Conservation (phyloP, 2,113 vertebrate genomes). For the Pygoscelis adeliae region DNA sequence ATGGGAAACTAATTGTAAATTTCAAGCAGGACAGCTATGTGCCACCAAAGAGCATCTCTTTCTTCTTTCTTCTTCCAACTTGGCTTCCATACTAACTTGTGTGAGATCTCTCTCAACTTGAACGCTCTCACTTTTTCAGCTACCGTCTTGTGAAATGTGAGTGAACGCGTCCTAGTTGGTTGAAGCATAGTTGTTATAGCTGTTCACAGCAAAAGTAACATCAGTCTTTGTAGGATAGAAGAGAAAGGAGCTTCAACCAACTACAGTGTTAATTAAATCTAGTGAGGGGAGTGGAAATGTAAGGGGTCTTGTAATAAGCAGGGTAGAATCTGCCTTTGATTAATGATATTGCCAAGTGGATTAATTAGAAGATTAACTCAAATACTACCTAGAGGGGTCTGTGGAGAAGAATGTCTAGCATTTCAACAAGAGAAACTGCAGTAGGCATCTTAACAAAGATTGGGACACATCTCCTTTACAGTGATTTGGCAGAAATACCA, state of each 20-base stretch:
- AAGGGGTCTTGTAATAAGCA: conserved; percentile 12
- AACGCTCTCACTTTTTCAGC: not conserved
- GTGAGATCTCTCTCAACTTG: not conserved
- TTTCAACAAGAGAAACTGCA: conserved; percentile 10
- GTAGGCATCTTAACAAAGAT: not conserved
- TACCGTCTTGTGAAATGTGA: not conserved
- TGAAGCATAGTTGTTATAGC: not conserved
- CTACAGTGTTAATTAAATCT: conserved; percentile 48
- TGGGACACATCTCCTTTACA: not conserved
- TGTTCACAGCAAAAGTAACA: not conserved
- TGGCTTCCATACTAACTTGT: not conserved
- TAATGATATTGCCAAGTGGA: conserved; percentile 47
- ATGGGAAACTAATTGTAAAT: conserved; percentile 1
- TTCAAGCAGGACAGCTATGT: not conserved
- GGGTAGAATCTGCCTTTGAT: conserved; percentile 40
- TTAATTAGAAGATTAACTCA: conserved; percentile 60
- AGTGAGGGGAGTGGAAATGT: conserved; percentile 2
- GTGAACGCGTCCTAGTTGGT: not conserved
- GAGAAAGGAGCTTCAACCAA: not conserved
- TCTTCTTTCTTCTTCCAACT: not conserved
- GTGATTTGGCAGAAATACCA: conserved; percentile 6
- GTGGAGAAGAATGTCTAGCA: not conserved
- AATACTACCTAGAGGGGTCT: conserved; percentile 9
- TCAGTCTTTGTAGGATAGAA: not conserved
- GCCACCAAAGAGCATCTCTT: not conserved